phyloP scores from a whole-genome alignment of 2,113 vertebrate species.

The Formicarius rufipectus region DNA sequence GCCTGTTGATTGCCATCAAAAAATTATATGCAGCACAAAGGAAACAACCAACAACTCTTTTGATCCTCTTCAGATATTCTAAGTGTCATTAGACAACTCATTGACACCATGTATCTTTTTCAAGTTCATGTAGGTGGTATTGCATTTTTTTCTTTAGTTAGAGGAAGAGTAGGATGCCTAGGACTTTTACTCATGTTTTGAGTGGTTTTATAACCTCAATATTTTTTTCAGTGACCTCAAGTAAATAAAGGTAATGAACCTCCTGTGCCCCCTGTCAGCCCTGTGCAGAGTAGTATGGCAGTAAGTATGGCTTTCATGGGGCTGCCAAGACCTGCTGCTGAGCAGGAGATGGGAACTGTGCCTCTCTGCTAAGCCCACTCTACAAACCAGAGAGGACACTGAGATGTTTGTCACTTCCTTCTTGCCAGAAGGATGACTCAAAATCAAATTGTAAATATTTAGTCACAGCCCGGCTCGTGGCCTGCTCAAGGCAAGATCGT shows the following conservation, averaged over 20 bases:
- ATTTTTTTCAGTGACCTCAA: not conserved
- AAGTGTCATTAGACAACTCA: not conserved
- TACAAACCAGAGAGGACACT: not conserved
- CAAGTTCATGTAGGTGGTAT: not conserved
- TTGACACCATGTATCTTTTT: not conserved
- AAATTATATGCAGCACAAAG: not conserved
- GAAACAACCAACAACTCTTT: not conserved
- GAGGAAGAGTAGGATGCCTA: not conserved
- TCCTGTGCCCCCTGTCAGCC: not conserved
- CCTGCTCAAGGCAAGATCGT: not conserved
- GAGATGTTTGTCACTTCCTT: not conserved
- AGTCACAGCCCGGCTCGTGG: not conserved
- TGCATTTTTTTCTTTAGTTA: not conserved
- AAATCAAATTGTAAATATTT: not conserved
- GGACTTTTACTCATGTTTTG: not conserved
- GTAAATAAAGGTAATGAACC: not conserved
- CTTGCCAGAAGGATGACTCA: not conserved
- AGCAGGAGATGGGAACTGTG: not conserved
- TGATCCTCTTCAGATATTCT: not conserved
- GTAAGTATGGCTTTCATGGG: rapidly evolving
- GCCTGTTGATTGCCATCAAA: not conserved
- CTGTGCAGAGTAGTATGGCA: not conserved
- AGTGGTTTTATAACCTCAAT: not conserved
- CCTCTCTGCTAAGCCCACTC: not conserved
- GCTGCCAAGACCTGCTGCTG: not conserved